Evolutionary conservation across 2,888 invertebrate genomes (phyloP).

Genomic region (Pasiphila rectangulata): DNA sequence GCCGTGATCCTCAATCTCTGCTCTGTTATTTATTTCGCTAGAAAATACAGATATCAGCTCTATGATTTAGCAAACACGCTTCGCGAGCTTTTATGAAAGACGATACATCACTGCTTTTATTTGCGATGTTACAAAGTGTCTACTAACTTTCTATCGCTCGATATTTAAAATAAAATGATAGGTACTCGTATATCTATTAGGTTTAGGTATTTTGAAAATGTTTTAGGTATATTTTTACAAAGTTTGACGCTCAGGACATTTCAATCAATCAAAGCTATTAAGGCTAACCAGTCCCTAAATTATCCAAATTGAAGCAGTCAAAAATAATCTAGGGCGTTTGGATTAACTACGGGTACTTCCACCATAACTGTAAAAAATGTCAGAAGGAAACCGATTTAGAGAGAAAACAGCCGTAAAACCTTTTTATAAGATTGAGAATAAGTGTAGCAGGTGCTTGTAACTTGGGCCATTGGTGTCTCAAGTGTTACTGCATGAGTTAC

Average conservation of each 20-base stretch:
- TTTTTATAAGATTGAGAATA: neutral
- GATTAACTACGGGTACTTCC: too few species aligned
- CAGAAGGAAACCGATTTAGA: neutral
- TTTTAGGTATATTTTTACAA: too few species aligned
- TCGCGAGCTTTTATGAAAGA: neutral
- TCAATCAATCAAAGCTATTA: too few species aligned
- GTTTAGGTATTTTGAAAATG: too few species aligned
- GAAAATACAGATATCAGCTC: constrained; percentile 1
- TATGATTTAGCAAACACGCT: neutral
- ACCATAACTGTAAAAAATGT: too few species aligned
- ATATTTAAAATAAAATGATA: neutral
- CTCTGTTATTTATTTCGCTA: constrained; percentile 4
- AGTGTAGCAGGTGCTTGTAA: constrained; percentile 14
- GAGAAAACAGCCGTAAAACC: neutral
- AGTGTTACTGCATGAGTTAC: constrained; percentile 60
- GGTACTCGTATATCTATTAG: too few species aligned
- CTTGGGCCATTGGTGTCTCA: constrained; percentile 40
- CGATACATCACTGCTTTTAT: constrained; percentile 4
- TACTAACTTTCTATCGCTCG: neutral
- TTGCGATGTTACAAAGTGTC: neutral
- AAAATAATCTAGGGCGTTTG: too few species aligned
- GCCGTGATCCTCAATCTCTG: constrained; percentile 22
- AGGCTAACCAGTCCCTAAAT: too few species aligned
- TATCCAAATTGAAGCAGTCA: too few species aligned
- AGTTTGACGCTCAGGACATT: too few species aligned